These are phyloP conservation scores for Daphoenositta chrysoptera DNA, from an alignment of 2,113 vertebrate species.

Conservation along the genomic window DNA sequence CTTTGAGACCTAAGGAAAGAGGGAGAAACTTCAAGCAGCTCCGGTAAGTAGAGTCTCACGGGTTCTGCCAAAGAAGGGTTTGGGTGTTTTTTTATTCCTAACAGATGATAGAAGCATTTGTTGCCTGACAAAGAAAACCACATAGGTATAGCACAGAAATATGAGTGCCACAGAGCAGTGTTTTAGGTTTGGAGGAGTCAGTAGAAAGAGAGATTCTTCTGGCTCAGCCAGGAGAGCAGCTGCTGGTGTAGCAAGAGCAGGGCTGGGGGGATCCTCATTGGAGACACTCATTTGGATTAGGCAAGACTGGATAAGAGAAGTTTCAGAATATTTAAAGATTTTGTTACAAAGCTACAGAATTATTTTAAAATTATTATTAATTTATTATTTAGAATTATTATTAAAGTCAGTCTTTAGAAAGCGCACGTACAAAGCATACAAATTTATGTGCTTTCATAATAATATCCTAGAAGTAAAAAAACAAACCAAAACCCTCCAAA, in stretches of 20 bases:
- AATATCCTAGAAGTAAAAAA: not conserved
- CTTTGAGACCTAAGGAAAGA: not conserved
- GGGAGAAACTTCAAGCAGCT: not conserved
- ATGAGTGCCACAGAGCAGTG: not conserved
- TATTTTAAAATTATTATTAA: too few relatives aligned
- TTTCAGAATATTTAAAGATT: not conserved
- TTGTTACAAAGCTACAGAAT: not conserved
- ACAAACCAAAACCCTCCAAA: fast-evolving
- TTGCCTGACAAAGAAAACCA: not conserved
- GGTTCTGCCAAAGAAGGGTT: not conserved
- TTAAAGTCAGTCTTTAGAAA: not conserved
- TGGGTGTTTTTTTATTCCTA: not conserved
- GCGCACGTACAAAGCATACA: fast-evolving
- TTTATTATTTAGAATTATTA: too few relatives aligned
- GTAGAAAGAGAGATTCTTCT: not conserved
- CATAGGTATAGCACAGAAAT: not conserved
- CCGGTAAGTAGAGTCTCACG: not conserved
- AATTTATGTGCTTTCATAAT: not conserved
- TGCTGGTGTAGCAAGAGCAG: not conserved
- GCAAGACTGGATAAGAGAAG: not conserved
- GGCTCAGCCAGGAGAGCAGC: not conserved
- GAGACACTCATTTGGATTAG: fast-evolving
- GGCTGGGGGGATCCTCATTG: not conserved
- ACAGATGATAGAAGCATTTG: not conserved
- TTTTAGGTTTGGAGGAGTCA: not conserved